Conservation (phyloP, 2,113 vertebrate species). For the Albula goreensis region DNA sequence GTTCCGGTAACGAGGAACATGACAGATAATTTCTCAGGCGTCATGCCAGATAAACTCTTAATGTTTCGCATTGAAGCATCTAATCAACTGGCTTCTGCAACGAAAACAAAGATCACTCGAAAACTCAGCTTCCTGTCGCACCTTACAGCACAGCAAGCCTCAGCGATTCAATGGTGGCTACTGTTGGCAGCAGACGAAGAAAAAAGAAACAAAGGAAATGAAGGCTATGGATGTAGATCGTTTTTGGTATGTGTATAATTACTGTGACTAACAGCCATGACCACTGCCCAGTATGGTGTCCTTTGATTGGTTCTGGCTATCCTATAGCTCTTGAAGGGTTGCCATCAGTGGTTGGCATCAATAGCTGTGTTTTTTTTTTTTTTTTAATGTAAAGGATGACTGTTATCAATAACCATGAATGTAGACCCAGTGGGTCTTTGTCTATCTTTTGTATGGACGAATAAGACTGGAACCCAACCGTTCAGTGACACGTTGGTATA, state of each 20-base stretch:
- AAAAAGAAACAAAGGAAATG: background rate
- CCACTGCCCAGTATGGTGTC: background rate
- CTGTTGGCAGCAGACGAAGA: too few relatives aligned
- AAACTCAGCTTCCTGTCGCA: background rate
- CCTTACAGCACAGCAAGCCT: background rate
- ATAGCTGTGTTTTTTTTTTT: background rate
- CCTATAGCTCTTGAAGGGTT: background rate
- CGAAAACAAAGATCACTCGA: background rate
- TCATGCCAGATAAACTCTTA: conserved; percentile 7
- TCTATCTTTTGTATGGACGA: too few relatives aligned
- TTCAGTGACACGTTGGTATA: too few relatives aligned
- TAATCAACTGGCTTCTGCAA: background rate
- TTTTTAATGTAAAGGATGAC: background rate
- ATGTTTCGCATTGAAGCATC: background rate
- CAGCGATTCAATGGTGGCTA: background rate
- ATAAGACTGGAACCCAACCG: too few relatives aligned
- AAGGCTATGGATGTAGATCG: background rate
- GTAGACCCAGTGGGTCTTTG: too few relatives aligned
- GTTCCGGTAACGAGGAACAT: conserved; percentile 2
- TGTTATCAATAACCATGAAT: too few relatives aligned
- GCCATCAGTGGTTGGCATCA: background rate
- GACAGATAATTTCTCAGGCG: conserved; percentile 6
- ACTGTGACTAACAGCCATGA: background rate
- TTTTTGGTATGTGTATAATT: background rate
- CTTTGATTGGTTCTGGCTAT: background rate